phyloP scores from a whole-genome alignment of 2,797 vertebrate species.

The Mastacembelus armatus region DNA sequence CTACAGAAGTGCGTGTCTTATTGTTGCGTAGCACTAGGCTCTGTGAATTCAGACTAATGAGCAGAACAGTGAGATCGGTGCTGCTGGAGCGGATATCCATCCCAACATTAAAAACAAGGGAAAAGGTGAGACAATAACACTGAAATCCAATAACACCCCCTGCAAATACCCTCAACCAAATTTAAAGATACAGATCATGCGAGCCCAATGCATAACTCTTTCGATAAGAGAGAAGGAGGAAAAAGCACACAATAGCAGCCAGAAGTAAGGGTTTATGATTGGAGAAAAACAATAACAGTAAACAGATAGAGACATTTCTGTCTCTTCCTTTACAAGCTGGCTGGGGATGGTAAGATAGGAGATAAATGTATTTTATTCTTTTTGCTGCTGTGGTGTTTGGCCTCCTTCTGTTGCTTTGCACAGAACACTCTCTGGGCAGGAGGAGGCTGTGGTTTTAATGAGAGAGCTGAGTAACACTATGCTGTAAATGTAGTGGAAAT shows the following conservation, averaged over 20 bases:
- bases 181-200: slow-evolving; percentile 78
- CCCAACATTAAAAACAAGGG: slow-evolving; percentile 72
- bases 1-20: slow-evolving; percentile 66
- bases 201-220: slow-evolving; percentile 69
- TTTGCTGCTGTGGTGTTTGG: slow-evolving; percentile 55
- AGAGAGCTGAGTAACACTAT: slow-evolving; percentile 62
- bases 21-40: slow-evolving; percentile 56
- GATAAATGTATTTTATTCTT: slow-evolving; percentile 75
- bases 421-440: slow-evolving; percentile 54
- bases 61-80: slow-evolving; percentile 67
- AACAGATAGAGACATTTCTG: slow-evolving; percentile 78
- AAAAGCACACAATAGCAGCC: slow-evolving; percentile 35
- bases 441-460: slow-evolving; percentile 71
- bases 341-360: slow-evolving; percentile 63
- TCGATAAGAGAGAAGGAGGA: slow-evolving; percentile 50
- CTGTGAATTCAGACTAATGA: slow-evolving; percentile 69
- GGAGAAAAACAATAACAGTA: slow-evolving; percentile 79
- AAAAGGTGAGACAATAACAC: slow-evolving; percentile 78
- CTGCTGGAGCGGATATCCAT: slow-evolving; percentile 69
- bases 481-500: slow-evolving; percentile 79
- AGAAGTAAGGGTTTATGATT: slow-evolving; percentile 69
- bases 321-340: slow-evolving; percentile 73
- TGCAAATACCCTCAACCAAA: slow-evolving; percentile 81
- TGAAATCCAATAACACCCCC: slow-evolving; percentile 82
- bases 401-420: slow-evolving; percentile 62